Base-by-base conservation (phyloP, 2,113 vertebrate genomes). In the Lipophrys pholis region DNA sequence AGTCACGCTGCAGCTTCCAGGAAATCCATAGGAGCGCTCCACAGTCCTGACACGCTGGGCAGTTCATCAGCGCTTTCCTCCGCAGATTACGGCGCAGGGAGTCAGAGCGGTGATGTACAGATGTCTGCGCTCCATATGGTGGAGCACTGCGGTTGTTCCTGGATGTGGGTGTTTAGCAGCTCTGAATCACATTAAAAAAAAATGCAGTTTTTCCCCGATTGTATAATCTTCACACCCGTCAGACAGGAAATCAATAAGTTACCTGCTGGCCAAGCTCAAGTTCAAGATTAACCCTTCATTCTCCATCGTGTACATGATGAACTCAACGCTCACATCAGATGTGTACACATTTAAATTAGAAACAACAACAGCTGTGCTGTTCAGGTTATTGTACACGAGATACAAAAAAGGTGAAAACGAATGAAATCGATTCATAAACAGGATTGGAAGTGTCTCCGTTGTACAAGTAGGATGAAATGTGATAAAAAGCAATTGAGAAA, bases 1-100 rank as follows among this genome's bases (percentile, higher is more conserved):
- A 45, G 54, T 77, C 75, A 80, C 11, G 66, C 84, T 16, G 77
- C 57, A 17, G 74, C 49, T 58, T 81, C 15, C 41, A 10, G 49
- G 45, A 76, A 82, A 86, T 90, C 85, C 64, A 86, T 86, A 76
- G 17, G 2, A 14, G 14, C 6, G 8, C 7, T 1, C 60, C 68
- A 17, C 12, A 40, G 36, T 36, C 30, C 63, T 57, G 73, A 64
- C 67, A n/a, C 4, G 55, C 35, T 4, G 58, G 69, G 40, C 45
- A 30, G 54, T 72, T 72, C 49, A 69, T 77, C 78, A 72, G 69
- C 45, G 30, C 12, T 67, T 68, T 14, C 38, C 55, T 35, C 11
- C 38, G 67, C 65, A 56, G 30, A 58, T 63, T 72, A 64, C 35
- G 55, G 66, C 10, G 15, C 40, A n/a, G 58, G 60, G 39, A 17